phyloP scores from a whole-genome alignment of 2,888 invertebrate genomes.

The Aethes cnicana region DNA sequence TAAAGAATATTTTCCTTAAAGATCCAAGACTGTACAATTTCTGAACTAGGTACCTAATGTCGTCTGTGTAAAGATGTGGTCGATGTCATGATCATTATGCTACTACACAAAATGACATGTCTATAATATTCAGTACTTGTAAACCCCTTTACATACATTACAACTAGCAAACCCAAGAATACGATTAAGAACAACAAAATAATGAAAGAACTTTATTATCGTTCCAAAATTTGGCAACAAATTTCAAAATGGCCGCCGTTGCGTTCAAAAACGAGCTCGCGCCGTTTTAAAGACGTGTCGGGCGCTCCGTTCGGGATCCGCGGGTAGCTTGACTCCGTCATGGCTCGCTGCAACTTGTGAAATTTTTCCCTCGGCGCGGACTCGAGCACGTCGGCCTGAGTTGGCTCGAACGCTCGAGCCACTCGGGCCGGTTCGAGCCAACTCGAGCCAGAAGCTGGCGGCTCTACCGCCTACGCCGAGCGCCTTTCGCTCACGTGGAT shows the following conservation, averaged over 20 bases:
- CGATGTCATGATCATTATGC: too few relatives aligned
- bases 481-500: slow-evolving; percentile 31
- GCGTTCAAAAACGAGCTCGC: slow-evolving; percentile 33
- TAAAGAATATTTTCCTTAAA: too few relatives aligned
- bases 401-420: slow-evolving; percentile 23
- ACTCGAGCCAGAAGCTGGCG: slow-evolving; percentile 30
- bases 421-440: slow-evolving; percentile 27
- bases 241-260: slow-evolving; percentile 29
- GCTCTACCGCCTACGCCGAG: slow-evolving; percentile 26
- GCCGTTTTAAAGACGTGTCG: slow-evolving; percentile 32
- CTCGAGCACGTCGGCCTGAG: slow-evolving; percentile 23
- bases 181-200: too few relatives aligned
- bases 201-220: too few relatives aligned
- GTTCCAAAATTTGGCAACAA: slow-evolving; percentile 25
- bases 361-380: slow-evolving; percentile 18
- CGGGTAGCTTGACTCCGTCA: slow-evolving; percentile 33
- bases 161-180: too few relatives aligned
- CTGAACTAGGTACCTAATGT: too few relatives aligned
- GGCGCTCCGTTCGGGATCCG: slow-evolving; percentile 29
- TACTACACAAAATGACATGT: too few relatives aligned
- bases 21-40: too few relatives aligned
- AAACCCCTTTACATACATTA: too few relatives aligned
- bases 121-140: too few relatives aligned
- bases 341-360: slow-evolving; percentile 31
- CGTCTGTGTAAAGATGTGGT: too few relatives aligned